These are phyloP conservation scores for Psylliodes chrysocephalus DNA, from an alignment of 2,888 invertebrate genomes.

Conservation along the genomic window DNA sequence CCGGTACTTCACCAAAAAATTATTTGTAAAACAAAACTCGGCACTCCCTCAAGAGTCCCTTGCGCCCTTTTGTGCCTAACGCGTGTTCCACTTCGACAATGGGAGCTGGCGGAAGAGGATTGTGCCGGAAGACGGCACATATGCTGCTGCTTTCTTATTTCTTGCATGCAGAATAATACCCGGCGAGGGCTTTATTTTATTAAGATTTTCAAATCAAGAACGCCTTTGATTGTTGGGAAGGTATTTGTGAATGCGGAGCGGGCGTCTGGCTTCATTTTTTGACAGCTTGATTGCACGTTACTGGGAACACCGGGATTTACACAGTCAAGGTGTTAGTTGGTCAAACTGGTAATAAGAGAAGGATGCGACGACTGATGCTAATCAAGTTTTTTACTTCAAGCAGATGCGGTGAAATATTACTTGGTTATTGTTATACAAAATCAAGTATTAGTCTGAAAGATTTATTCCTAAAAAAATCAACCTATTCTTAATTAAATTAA, in stretches of 20 bases:
- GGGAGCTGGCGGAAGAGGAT: constrained; percentile 50
- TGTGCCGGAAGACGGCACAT: constrained; percentile 52
- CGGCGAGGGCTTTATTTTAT: constrained; percentile 39
- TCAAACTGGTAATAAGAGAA: constrained; percentile 4
- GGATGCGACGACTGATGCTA: not conserved
- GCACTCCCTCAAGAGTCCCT: constrained; percentile 29
- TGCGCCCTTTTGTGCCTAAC: constrained; percentile 32
- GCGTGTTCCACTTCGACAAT: constrained; percentile 48
- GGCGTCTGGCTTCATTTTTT: constrained; percentile 30
- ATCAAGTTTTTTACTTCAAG: not conserved
- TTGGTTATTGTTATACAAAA: too few relatives aligned
- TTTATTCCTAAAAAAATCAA: too few relatives aligned
- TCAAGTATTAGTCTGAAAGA: too few relatives aligned
- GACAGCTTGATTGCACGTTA: constrained; percentile 27
- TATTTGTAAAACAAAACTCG: constrained; percentile 42
- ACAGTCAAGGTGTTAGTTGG: constrained; percentile 31
- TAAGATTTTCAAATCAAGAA: constrained; percentile 42
- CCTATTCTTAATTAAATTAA: too few relatives aligned
- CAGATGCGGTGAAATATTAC: too few relatives aligned
- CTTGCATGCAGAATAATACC: constrained; percentile 41
- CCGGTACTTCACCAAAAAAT: constrained; percentile 37
- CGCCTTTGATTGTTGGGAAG: constrained; percentile 41
- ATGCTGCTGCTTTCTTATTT: constrained; percentile 45
- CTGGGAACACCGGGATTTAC: constrained; percentile 13
- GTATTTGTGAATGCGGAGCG: constrained; percentile 26